phyloP scores from a whole-genome alignment of 2,113 vertebrate genomes.

The Electrona antarctica region DNA sequence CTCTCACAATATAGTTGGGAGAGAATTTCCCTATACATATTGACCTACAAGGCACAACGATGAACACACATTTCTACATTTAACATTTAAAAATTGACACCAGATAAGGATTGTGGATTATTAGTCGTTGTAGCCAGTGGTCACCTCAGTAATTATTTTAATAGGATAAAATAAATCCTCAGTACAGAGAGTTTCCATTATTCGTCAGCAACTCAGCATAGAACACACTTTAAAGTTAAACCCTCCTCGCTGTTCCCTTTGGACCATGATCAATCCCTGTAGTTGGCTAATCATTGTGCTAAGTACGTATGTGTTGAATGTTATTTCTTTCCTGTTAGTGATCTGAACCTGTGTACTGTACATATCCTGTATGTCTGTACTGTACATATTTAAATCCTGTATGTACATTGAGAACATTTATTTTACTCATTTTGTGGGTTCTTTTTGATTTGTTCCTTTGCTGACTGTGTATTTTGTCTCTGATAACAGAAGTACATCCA shows the following conservation, averaged over 20 bases:
- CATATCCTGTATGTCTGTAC: constrained; percentile 9
- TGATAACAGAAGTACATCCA: constrained; percentile 94
- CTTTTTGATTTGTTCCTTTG: background rate
- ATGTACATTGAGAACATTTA: too few relatives aligned
- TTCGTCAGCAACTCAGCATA: background rate
- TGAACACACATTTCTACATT: too few relatives aligned
- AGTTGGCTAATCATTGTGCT: background rate
- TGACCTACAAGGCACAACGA: too few relatives aligned
- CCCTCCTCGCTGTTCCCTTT: background rate
- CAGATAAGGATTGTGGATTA: too few relatives aligned
- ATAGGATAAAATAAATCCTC: too few relatives aligned
- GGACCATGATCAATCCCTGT: background rate
- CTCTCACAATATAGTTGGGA: too few relatives aligned
- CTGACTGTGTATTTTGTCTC: constrained; percentile 14
- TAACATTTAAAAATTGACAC: too few relatives aligned
- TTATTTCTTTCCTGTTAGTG: background rate
- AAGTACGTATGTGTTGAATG: background rate
- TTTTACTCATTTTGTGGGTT: too few relatives aligned
- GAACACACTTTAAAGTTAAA: too few relatives aligned
- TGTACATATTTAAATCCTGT: background rate
- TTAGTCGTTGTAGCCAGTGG: too few relatives aligned
- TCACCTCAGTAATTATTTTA: too few relatives aligned
- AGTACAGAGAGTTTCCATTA: background rate
- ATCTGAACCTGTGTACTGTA: background rate
- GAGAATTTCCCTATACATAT: too few relatives aligned